Base-by-base conservation (phyloP, 2,797 vertebrate species). In the Acridotheres tristis region DNA sequence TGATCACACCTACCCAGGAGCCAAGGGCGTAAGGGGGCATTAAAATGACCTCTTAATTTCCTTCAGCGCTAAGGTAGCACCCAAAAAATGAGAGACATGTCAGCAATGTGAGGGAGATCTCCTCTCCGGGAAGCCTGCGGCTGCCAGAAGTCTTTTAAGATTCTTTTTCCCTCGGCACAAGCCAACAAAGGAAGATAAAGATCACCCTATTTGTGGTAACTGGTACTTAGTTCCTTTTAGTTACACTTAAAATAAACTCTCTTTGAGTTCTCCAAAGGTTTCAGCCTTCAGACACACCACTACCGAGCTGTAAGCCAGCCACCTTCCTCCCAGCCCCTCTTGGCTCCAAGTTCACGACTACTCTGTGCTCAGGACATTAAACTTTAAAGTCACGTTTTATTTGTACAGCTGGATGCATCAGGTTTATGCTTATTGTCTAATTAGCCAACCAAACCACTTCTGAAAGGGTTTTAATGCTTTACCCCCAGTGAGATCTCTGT, bases 1-100 rank as follows among this genome's bases (percentile, higher is more conserved):
- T 90, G 72, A 89, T 96, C 95, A 87, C 91, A 95, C 89, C 93
- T 93, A 63, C 40, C 7, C 88, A 62, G 85, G 86, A 95, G 93
- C 93, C 67, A 32, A 81, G 74, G 63, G 17, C 26, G 2, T 54
- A 54, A 87, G 51, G 96, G 95, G 92, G 90, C 91, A 95, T 94
- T 89, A 36, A 73, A 95, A 89, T 90, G 92, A 72, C 74, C 40
- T 36, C 57, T 91, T 94, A 84, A 96, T 95, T 95, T 97, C 90
- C 92, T 95, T 91, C 90, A 54, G 59, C 30, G 11, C 6, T n/a
- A 95, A 97, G 92, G 96, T 89, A 97, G 97, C 90, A 74, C 77
- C 93, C 92, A 93, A 98, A 98, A 98, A 98, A 98, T 98, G 97
- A 94, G 92, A 98, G 98, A 97, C 98, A 98, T 98, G 98, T 98